phyloP scores from a whole-genome alignment of 2,797 vertebrate species.

The Eulemur rubriventer region DNA sequence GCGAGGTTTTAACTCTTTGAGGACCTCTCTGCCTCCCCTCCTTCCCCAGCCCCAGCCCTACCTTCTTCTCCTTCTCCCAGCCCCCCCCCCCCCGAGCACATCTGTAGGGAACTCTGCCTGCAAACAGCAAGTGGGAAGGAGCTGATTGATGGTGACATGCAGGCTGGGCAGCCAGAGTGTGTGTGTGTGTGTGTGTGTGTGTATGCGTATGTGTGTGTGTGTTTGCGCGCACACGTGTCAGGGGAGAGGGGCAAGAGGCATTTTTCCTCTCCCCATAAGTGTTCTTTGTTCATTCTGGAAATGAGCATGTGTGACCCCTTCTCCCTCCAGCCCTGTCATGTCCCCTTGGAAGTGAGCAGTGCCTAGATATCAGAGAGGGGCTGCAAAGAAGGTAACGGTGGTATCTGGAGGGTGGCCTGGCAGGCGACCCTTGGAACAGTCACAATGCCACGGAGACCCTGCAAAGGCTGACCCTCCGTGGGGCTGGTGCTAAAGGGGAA shows the following conservation, averaged over 20 bases:
- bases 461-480: neutral
- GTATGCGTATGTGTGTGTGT: neutral
- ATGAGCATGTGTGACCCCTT: neutral
- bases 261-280: neutral
- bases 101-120: conserved; percentile 61
- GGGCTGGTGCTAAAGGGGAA: neutral
- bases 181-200: neutral
- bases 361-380: neutral
- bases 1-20: conserved; percentile 87
- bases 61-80: conserved; percentile 32
- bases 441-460: neutral
- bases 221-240: neutral
- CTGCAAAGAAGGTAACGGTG: neutral
- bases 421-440: neutral
- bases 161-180: neutral
- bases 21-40: conserved; percentile 47
- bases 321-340: neutral
- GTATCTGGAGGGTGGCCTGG: neutral
- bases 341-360: neutral
- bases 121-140: conserved; percentile 11
- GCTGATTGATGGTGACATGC: conserved; percentile 54
- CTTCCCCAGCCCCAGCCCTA: conserved; percentile 17
- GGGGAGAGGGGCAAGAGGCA: neutral
- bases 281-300: conserved; percentile 63
- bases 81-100: conserved; percentile 7